These are phyloP conservation scores for Anolis carolinensis DNA, from an alignment of 2,113 vertebrate species.

Conservation along the genomic window DNA sequence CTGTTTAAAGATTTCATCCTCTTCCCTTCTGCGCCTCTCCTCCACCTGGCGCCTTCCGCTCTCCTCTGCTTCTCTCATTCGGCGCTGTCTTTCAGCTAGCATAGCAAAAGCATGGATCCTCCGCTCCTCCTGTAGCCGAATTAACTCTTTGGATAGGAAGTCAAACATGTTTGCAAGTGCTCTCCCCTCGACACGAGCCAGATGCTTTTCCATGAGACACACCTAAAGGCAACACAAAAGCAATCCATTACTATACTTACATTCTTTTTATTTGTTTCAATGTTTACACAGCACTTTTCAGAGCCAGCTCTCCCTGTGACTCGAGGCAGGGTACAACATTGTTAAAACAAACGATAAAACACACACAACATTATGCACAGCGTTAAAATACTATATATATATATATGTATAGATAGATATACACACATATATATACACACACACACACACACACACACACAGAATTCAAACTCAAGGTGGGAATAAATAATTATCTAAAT, in stretches of 20 bases:
- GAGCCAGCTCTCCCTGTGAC: neutral
- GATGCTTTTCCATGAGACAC: constrained; percentile 71
- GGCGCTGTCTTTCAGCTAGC: constrained; percentile 87
- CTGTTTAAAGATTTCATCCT: constrained; percentile 91
- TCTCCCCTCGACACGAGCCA: constrained; percentile 76
- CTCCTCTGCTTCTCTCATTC: constrained; percentile 88
- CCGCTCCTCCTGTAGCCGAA: constrained; percentile 88
- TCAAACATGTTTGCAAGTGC: constrained; percentile 82
- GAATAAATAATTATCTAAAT: neutral
- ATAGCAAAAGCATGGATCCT: constrained; percentile 86
- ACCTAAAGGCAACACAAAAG: constrained; percentile 64
- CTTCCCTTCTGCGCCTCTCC: constrained; percentile 78
- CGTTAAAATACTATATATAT: no score
- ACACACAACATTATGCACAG: no score
- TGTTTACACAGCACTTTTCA: neutral
- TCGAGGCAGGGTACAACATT: no score
- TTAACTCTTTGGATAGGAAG: constrained; percentile 91
- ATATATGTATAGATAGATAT: no score
- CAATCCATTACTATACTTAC: neutral
- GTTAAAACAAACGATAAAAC: no score
- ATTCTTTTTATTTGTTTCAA: neutral
- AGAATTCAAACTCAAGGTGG: neutral
- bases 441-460: no score
- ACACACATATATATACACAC: no score
- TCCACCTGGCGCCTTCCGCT: constrained; percentile 88